Conservation (phyloP, 2,888 invertebrate genomes). For the Chironomus riparius region DNA sequence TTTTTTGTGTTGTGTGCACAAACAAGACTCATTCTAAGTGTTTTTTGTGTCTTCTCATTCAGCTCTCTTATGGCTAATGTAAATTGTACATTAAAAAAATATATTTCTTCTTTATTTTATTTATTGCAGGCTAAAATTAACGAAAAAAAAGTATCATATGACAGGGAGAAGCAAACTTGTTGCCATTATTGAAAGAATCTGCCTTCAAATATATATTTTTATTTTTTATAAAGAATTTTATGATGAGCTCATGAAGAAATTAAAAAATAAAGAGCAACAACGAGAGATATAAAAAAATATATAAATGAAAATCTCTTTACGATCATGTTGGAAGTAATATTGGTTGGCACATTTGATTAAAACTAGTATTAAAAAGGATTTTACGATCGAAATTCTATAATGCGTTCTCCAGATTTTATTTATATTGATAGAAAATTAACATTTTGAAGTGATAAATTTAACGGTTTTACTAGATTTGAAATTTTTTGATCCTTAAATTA, state of each 20-base stretch:
- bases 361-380: no score
- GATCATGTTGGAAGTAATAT: no score
- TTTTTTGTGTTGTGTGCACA: neutral
- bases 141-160: neutral
- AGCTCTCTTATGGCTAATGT: neutral
- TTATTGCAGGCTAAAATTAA: neutral
- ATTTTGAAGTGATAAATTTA: no score
- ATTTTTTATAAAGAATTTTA: neutral
- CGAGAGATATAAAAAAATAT: no score
- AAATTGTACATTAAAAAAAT: neutral
- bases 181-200: neutral
- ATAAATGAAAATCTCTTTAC: no score
- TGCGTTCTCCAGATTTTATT: no score
- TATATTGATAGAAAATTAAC: no score
- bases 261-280: neutral
- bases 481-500: no score
- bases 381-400: no score
- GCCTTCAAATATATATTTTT: neutral
- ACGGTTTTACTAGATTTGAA: no score
- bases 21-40: neutral
- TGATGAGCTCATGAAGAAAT: constrained; percentile 6
- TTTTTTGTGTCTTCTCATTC: neutral
- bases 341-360: no score
- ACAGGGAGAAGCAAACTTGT: neutral
- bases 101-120: neutral